These are phyloP conservation scores for Thymelicus acteon DNA, from an alignment of 2,888 invertebrate genomes.

Conservation along the genomic window DNA sequence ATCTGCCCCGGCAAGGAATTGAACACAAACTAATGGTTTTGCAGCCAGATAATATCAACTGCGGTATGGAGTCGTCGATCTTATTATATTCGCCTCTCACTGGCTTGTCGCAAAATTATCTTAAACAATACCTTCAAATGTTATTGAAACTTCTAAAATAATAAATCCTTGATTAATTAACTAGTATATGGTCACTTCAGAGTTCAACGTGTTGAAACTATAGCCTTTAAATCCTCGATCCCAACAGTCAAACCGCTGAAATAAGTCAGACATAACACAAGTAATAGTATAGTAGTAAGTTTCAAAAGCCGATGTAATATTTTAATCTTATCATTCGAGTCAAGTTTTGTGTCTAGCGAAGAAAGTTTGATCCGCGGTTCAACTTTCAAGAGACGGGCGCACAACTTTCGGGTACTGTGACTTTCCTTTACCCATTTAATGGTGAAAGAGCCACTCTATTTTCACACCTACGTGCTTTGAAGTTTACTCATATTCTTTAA, in stretches of 20 bases:
- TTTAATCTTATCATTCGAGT: constrained; percentile 80
- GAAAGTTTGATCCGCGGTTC: constrained; percentile 75
- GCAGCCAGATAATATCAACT: no score
- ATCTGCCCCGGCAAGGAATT: no score
- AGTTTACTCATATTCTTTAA: not conserved
- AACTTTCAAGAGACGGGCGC: constrained; percentile 63
- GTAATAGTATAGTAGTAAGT: constrained; percentile 57
- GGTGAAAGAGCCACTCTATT: constrained; percentile 13
- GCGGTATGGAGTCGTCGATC: no score
- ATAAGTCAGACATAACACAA: constrained; percentile 48
- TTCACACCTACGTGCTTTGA: constrained; percentile 5
- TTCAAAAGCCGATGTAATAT: constrained; percentile 72
- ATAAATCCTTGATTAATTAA: not conserved
- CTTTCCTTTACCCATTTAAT: constrained; percentile 27
- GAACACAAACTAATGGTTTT: no score
- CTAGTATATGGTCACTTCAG: constrained; percentile 6
- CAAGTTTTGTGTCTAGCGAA: constrained; percentile 76
- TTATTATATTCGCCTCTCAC: no score
- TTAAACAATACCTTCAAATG: no score
- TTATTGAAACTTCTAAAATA: not conserved
- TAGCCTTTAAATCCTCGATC: constrained; percentile 16
- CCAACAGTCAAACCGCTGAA: constrained; percentile 26
- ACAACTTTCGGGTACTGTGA: constrained; percentile 35
- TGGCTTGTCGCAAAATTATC: no score
- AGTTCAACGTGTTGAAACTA: constrained; percentile 21